Evolutionary conservation across 2,113 vertebrate species (phyloP), one percentile per base, ranked within the genome.

Genomic region (Podarcis cretensis): DNA sequence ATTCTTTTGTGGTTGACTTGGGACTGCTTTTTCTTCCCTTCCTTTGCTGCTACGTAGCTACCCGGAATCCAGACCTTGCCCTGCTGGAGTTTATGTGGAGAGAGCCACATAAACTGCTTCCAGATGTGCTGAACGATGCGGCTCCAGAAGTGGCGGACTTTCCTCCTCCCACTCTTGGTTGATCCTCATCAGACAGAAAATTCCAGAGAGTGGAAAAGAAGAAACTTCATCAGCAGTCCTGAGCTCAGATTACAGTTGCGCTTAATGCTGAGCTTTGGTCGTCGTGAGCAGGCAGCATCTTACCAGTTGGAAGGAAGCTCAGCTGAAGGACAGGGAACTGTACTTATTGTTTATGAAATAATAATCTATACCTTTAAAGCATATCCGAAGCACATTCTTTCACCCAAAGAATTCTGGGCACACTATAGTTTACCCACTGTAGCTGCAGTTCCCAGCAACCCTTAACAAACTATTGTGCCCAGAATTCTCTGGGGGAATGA

Each of bases 91-190:
- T 74, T n/a, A 35, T 74, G 73, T 74, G 35, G 83, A 93, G 92
- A 95, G 92, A 79, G 91, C 32, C 89, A 84, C 93, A 82, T 80
- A 96, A 97, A 97, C 89, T 94, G 91, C 93, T 97, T 97, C 97
- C 97, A 97, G 96, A 97, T 97, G 97, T 95, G 93, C 73, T 79
- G 77, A 85, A 79, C 0, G 83, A 95, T 90, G 94, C 91, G 81
- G 94, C 43, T 83, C 30, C 88, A 90, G 78, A 89, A 79, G 37
- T 90, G 93, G 89, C 93, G 91, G 85, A 84, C 68, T 92, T 91
- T 88, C 90, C 94, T 92, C 87, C 85, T 92, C 86, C 86, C 80
- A 20, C 59, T 25, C 73, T 10, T 10, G 35, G 21, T 30, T 40
- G 66, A 87, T 87, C 87, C 87, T 90, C 73, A 88, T 82, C 91